Base-by-base conservation (phyloP, 2,888 invertebrate genomes). In the Drosophila yooni region DNA sequence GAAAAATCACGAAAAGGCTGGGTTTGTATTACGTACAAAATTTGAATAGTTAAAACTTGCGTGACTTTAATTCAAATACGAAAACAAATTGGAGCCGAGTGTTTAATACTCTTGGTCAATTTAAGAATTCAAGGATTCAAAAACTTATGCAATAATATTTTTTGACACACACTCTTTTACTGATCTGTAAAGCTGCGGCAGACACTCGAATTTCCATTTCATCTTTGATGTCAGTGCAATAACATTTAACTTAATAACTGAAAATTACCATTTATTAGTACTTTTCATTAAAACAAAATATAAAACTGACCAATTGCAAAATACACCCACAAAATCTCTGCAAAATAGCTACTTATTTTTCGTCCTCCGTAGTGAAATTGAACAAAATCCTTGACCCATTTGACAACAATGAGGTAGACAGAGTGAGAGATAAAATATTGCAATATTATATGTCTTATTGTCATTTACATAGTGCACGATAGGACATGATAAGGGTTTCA, bases 1-100 rank as follows among this genome's bases (percentile, higher is more conserved):
- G 31, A 8, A 6, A 51, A 60, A 65, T 58, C 60, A 60, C 34
- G 40, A 48, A 65, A 18, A 27, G 27, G 2, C 34, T 29, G 27
- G 21, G 43, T 10, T 33, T 54, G 10, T 52, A 38, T 36, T 63
- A 64, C 33, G 8, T 29, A 18, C 29, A 10, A 29, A 50, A 50
- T 11, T 46, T 15, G 15, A 46, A 25, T 46, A 25, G 15, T 25
- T 25, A 25, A 15, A 25, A 15, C 46, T 46, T 25, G 25, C 46
- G 46, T 46, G 46, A 46, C 46, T 50, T 50, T 18, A 50, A 25
- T 10, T 10, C 2, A 50, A 15, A 50, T 27, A 1, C 18, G 5
- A 25, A 10, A 27, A 50, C 8, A 5, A 27, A 1, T 7, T 15
- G 8, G 15, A 25, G 7, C 2, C 21, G 8, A 25, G 1, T 7